Conservation (phyloP, 2,888 invertebrate species). For the Bedellia somnulentella region DNA sequence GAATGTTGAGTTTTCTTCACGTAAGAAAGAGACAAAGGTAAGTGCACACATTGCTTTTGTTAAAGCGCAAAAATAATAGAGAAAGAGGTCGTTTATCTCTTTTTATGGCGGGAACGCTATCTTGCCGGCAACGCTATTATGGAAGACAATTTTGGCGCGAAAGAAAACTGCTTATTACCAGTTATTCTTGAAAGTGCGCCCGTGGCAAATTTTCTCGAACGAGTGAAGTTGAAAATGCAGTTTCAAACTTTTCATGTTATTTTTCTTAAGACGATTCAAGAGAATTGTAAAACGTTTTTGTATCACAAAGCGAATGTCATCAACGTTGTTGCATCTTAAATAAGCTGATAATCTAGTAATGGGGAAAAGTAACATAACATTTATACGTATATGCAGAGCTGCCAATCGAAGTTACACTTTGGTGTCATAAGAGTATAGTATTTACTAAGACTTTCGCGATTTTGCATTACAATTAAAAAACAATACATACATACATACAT, state of each 20-base stretch:
- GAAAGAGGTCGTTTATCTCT: conserved; percentile 60
- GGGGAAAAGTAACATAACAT: too few relatives aligned
- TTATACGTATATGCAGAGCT: too few relatives aligned
- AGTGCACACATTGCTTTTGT: conserved; percentile 57
- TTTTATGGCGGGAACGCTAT: conserved; percentile 57
- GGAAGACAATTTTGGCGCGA: conserved; percentile 60
- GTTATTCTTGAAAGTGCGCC: conserved; percentile 44
- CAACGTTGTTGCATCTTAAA: too few relatives aligned
- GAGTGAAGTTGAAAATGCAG: conserved; percentile 2
- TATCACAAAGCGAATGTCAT: too few relatives aligned
- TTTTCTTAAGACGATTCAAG: too few relatives aligned
- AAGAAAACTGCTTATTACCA: conserved; percentile 61
- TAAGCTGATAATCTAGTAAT: too few relatives aligned
- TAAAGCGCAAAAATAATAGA: conserved; percentile 61
- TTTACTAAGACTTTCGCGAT: too few relatives aligned
- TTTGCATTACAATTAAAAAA: too few relatives aligned
- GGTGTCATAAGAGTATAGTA: too few relatives aligned
- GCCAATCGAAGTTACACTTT: too few relatives aligned
- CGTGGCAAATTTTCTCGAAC: conserved; percentile 26
- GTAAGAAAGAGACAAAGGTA: conserved; percentile 42
- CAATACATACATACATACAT: too few relatives aligned
- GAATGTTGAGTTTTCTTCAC: conserved; percentile 14
- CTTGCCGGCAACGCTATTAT: conserved; percentile 54
- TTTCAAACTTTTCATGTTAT: conserved; percentile 4
- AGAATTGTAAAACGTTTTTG: too few relatives aligned